Evolutionary conservation across 1,140 invertebrate genomes (phyloP).

Genomic region (Drosophila simulans): DNA sequence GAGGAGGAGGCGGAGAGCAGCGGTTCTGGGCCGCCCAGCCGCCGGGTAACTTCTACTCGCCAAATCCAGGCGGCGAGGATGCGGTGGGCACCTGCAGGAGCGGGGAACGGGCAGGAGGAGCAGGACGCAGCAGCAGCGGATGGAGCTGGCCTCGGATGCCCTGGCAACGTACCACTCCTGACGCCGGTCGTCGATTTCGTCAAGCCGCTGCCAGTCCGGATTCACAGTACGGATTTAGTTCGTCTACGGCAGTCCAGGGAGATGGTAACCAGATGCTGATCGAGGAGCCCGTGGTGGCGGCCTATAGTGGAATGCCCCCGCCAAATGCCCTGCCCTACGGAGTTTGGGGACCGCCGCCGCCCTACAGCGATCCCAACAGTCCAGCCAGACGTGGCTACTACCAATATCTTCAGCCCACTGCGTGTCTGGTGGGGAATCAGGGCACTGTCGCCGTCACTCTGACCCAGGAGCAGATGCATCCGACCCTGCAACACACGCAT

Average conservation of each 20-base stretch:
- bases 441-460: constrained; percentile 19
- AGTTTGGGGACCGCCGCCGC: constrained; percentile 90
- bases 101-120: constrained; percentile 70
- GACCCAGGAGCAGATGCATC: constrained; percentile 57
- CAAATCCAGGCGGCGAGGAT: constrained; percentile 89
- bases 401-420: constrained; percentile 80
- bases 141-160: constrained; percentile 87
- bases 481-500: constrained; percentile 31
- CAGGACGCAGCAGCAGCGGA: constrained; percentile 85
- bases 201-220: constrained; percentile 86
- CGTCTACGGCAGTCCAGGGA: constrained; percentile 60
- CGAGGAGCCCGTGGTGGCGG: constrained; percentile 50
- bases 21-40: constrained; percentile 74
- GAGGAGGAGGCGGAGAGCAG: constrained; percentile 56
- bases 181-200: constrained; percentile 68
- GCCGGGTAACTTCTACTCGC: constrained; percentile 91
- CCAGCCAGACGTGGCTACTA: constrained; percentile 86
- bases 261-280: constrained; percentile 68
- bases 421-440: constrained; percentile 38
- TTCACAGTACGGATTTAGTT: constrained; percentile 88
- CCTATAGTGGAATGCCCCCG: constrained; percentile 59
- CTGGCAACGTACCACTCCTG: constrained; percentile 85
- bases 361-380: constrained; percentile 90
- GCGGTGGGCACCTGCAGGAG: constrained; percentile 23
- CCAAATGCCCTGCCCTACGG: constrained; percentile 80